Percentiles rank a stretch among this genome's conserved stretches.
Conservation (phyloP, 2,113 vertebrate species). For the Propithecus coquereli region DNA sequence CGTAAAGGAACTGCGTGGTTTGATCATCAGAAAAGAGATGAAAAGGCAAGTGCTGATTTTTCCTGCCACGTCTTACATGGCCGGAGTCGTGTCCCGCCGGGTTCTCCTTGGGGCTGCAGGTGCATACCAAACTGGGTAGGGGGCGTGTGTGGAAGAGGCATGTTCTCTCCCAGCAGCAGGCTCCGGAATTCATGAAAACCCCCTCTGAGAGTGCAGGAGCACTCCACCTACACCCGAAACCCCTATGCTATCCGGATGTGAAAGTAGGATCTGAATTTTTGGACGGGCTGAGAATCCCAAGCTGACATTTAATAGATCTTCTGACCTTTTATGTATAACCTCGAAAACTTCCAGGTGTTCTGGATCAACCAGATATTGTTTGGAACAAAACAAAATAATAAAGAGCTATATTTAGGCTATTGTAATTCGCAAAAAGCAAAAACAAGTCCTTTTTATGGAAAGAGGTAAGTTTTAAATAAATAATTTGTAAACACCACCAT, state of each 20-base stretch:
- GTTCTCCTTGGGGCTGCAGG: background rate
- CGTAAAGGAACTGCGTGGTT: background rate
- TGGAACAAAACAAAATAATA: background rate
- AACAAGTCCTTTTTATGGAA: background rate
- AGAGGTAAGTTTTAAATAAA: background rate
- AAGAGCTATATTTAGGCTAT: background rate
- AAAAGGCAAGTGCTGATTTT: background rate
- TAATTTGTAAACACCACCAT: background rate
- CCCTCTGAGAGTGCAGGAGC: background rate
- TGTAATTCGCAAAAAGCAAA: background rate
- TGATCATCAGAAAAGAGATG: background rate
- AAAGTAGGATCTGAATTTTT: background rate
- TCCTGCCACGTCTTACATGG: background rate
- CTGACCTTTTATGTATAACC: background rate
- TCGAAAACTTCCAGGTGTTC: background rate
- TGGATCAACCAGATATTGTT: background rate
- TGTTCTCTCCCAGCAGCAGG: background rate
- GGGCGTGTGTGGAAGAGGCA: background rate
- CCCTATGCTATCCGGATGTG: background rate
- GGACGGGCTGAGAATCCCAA: background rate
- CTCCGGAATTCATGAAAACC: background rate
- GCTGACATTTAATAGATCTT: background rate
- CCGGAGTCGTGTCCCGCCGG: background rate
- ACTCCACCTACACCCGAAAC: background rate
- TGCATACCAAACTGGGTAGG: background rate